Conservation (phyloP, 2,888 invertebrate genomes). For the Villa cingulata region DNA sequence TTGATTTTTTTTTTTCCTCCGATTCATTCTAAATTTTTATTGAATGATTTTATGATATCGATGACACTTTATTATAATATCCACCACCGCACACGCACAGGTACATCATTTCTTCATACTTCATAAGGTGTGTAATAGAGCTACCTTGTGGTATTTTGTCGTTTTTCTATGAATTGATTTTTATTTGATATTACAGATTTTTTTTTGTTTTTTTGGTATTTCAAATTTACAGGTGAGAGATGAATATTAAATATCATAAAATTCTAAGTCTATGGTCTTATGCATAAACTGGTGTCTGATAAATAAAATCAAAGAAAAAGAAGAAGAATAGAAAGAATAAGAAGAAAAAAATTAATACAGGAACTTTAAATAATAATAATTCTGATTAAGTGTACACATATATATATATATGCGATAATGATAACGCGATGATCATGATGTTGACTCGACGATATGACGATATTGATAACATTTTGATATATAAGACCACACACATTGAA, state of each 20-base stretch:
- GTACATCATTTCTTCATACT: not conserved
- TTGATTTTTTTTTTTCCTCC: not conserved
- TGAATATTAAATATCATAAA: not conserved
- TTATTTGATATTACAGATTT: too few relatives aligned
- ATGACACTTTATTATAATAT: slow-evolving; percentile 11
- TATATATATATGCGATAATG: too few relatives aligned
- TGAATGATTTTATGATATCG: slow-evolving; percentile 10
- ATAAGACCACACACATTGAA: not conserved
- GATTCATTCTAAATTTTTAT: not conserved
- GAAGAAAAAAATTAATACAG: too few relatives aligned
- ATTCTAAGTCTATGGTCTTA: too few relatives aligned
- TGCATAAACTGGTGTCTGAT: too few relatives aligned
- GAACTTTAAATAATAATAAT: too few relatives aligned
- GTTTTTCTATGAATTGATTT: too few relatives aligned
- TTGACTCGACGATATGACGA: not conserved
- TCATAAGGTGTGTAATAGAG: not conserved
- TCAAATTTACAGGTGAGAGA: slow-evolving; percentile 1
- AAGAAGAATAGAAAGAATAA: too few relatives aligned
- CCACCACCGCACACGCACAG: slow-evolving; percentile 4
- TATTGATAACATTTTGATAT: not conserved
- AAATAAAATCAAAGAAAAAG: too few relatives aligned
- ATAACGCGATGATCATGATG: too few relatives aligned
- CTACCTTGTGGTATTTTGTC: slow-evolving; percentile 4
- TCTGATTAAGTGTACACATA: too few relatives aligned
- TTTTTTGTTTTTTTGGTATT: too few relatives aligned